A percentile compares a stretch with the other conserved stretches of the same genome.
phyloP scores from a whole-genome alignment of 1,140 invertebrate species.

The Lucilia cuprina region DNA sequence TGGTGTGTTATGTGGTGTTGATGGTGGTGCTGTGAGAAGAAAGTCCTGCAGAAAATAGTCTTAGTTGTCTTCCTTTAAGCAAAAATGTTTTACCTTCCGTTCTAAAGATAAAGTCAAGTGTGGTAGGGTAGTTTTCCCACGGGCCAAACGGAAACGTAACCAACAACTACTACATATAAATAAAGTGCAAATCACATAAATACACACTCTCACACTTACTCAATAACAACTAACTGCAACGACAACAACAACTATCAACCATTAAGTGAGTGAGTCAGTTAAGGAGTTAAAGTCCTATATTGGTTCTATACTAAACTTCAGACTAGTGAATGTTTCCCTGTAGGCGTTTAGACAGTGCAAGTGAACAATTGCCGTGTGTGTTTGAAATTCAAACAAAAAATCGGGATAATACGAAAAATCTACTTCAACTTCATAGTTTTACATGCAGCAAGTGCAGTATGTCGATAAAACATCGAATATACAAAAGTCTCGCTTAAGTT shows the following conservation, averaged over 20 bases:
- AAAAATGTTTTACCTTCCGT: constrained; percentile 17
- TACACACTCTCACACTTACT: neutral
- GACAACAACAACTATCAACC: too few relatives aligned
- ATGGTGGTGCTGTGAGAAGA: neutral
- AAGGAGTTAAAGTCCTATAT: neutral
- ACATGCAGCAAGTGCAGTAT: neutral
- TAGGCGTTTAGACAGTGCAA: neutral
- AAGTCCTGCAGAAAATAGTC: neutral
- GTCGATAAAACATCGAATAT: constrained; percentile 30
- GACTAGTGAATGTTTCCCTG: neutral
- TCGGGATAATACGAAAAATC: too few relatives aligned
- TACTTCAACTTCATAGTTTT: neutral
- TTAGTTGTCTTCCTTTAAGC: neutral
- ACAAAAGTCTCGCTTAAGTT: constrained; percentile 29
- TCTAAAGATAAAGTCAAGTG: constrained; percentile 33
- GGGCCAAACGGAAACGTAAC: neutral
- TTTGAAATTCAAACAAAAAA: too few relatives aligned
- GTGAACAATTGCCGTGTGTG: neutral
- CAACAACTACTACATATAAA: neutral
- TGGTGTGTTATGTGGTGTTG: too few relatives aligned
- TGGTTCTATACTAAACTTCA: too few relatives aligned
- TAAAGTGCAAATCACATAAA: neutral
- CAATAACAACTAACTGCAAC: neutral
- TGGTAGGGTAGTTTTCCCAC: constrained; percentile 32
- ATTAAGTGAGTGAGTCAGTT: neutral